Conservation (phyloP, 2,797 vertebrate species). For the Hozukius guyotensis region DNA sequence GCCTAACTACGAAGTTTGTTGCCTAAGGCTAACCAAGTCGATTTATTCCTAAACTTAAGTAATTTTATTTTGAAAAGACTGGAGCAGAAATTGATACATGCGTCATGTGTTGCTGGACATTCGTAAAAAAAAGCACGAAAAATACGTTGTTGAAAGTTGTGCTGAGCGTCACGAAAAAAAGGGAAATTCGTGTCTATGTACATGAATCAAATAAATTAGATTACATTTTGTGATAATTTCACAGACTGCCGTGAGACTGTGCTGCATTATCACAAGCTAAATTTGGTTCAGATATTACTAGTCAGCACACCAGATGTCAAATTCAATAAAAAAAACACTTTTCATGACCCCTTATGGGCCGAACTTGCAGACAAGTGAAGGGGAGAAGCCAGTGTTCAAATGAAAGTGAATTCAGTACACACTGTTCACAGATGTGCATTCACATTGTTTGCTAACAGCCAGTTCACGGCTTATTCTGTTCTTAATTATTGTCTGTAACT, state of each 20-base stretch:
- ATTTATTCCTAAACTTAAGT: too few species aligned
- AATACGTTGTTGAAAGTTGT: too few species aligned
- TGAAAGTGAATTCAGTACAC: constrained; percentile 59
- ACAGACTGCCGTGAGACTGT: too few species aligned
- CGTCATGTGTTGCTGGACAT: too few species aligned
- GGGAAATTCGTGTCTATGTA: too few species aligned
- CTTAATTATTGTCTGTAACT: constrained; percentile 65
- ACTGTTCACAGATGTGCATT: constrained; percentile 72
- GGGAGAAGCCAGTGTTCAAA: constrained; percentile 68
- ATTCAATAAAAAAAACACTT: constrained; percentile 61
- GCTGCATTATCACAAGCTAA: constrained; percentile 61
- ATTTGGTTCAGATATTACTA: constrained; percentile 70
- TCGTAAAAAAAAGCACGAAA: fast-evolving
- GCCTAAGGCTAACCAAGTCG: too few species aligned
- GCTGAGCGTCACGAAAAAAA: too few species aligned
- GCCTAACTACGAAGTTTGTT: too few species aligned
- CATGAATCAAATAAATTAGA: too few species aligned
- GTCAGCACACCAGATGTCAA: constrained; percentile 79
- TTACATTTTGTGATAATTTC: too few species aligned
- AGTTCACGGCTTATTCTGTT: constrained; percentile 67
- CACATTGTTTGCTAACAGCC: constrained; percentile 63
- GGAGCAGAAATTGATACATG: too few species aligned
- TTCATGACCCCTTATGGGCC: constrained; percentile 61
- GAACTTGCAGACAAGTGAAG: constrained; percentile 47
- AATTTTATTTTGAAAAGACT: too few species aligned